phyloP scores from a whole-genome alignment of 2,113 vertebrate genomes.

The Sclerurus mexicanus region DNA sequence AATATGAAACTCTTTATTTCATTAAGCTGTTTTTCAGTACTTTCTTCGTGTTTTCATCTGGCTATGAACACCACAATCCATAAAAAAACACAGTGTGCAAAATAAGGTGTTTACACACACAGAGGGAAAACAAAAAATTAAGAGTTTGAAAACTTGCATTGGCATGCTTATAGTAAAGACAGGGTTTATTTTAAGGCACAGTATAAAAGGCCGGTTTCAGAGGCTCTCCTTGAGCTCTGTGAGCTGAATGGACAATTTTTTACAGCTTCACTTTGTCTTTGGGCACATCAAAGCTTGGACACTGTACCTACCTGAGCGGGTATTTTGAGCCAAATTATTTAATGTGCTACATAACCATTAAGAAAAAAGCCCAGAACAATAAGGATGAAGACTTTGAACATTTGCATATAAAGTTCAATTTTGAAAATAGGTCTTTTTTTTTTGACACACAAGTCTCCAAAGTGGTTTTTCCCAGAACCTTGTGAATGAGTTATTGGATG shows the following conservation, averaged over 20 bases:
- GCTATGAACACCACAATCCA: background rate
- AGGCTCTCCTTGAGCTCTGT: background rate
- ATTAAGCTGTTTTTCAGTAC: background rate
- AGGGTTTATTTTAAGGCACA: background rate
- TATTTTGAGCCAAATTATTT: background rate
- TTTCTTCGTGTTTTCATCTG: background rate
- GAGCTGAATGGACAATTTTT: background rate
- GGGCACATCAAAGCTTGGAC: background rate
- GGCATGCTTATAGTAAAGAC: background rate
- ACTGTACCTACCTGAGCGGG: background rate
- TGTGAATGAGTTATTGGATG: background rate
- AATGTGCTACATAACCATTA: background rate
- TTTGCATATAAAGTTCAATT: background rate
- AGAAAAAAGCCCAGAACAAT: background rate
- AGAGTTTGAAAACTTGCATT: background rate
- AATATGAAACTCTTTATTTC: background rate
- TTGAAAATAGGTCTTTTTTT: background rate
- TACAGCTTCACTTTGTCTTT: background rate
- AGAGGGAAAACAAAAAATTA: background rate
- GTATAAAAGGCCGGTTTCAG: background rate
- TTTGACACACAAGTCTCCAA: background rate
- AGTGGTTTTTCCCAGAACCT: background rate
- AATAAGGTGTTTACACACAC: background rate
- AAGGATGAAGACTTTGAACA: background rate
- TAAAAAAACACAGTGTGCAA: background rate